These are phyloP conservation scores for Neodontobutis hainanensis DNA, from an alignment of 2,113 vertebrate species.

Conservation along the genomic window DNA sequence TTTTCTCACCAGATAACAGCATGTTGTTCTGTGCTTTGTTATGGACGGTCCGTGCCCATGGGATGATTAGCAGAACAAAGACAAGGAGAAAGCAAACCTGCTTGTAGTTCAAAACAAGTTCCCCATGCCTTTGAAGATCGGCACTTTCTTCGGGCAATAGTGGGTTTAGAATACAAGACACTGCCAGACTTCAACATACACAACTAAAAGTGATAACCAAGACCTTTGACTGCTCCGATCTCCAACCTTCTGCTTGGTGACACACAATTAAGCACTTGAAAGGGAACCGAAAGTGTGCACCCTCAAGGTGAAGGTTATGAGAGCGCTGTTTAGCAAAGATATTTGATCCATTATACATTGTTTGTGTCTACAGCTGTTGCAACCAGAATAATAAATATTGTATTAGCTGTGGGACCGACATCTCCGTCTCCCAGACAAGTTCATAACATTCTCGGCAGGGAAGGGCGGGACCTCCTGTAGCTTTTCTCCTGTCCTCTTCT, in stretches of 20 bases:
- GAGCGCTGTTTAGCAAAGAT: slow-evolving; percentile 67
- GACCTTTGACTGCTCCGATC: slow-evolving; percentile 54
- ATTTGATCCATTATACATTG: slow-evolving; percentile 78
- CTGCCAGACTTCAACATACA: slow-evolving; percentile 11
- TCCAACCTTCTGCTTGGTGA: slow-evolving; percentile 24
- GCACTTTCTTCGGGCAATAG: slow-evolving; percentile 65
- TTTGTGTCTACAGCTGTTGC: slow-evolving; percentile 73
- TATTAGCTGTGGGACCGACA: slow-evolving; percentile 64
- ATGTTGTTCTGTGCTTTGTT: slow-evolving; percentile 77
- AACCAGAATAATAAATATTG: slow-evolving; percentile 75
- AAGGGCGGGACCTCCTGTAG: slow-evolving; percentile 64
- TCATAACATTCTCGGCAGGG: slow-evolving; percentile 76
- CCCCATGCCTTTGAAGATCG: slow-evolving; percentile 73
- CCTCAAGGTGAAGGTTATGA: slow-evolving; percentile 64
- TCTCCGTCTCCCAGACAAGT: slow-evolving; percentile 72
- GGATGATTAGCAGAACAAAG: slow-evolving; percentile 81
- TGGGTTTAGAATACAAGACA: slow-evolving; percentile 48
- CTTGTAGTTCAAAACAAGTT: slow-evolving; percentile 78
- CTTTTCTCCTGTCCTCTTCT: slow-evolving; percentile 56
- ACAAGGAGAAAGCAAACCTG: slow-evolving; percentile 73
- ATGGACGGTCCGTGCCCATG: slow-evolving; percentile 72
- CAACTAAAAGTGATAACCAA: slow-evolving; percentile 17
- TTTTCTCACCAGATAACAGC: slow-evolving; percentile 77
- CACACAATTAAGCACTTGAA: slow-evolving; percentile 50
- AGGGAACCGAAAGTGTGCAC: slow-evolving; percentile 38